Percentiles rank a stretch among this genome's conserved stretches.
Conservation (phyloP, 1,140 invertebrate genomes). For the Manduca sexta region DNA sequence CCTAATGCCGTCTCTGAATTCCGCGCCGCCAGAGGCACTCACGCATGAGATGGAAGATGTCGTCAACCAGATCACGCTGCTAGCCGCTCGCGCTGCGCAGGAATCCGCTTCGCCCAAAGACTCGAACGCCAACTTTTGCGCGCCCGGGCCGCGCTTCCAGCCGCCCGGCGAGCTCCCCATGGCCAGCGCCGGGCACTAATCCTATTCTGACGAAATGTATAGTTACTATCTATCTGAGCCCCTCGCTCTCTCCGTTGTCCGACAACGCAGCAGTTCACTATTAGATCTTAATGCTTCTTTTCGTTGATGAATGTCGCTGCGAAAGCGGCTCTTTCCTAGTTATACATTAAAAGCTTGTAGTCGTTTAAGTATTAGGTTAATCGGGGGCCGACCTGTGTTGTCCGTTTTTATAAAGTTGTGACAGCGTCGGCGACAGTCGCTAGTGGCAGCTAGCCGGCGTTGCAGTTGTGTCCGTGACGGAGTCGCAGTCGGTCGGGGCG, state of each 20-base stretch:
- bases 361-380: constrained; percentile 63
- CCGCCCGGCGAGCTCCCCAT: constrained; percentile 71
- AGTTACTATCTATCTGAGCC: constrained; percentile 66
- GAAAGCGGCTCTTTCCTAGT: constrained; percentile 61
- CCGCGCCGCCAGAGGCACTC: constrained; percentile 74
- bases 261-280: constrained; percentile 72
- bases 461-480: neutral
- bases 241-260: constrained; percentile 68
- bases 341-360: constrained; percentile 71
- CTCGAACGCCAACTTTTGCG: constrained; percentile 73
- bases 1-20: constrained; percentile 36
- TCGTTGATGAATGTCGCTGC: constrained; percentile 61
- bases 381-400: constrained; percentile 35
- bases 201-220: constrained; percentile 66
- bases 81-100: constrained; percentile 80
- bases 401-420: constrained; percentile 26
- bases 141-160: constrained; percentile 71
- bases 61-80: constrained; percentile 85
- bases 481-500: constrained; percentile 11
- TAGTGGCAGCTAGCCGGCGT: constrained; percentile 1
- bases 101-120: constrained; percentile 62
- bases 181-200: constrained; percentile 75
- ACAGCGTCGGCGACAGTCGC: constrained; percentile 2
- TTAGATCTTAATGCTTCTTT: constrained; percentile 71
- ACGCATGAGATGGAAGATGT: constrained; percentile 88